Evolutionary conservation across 2,113 vertebrate genomes (phyloP), one percentile per base, ranked within the genome.

Genomic region (Talpa occidentalis): DNA sequence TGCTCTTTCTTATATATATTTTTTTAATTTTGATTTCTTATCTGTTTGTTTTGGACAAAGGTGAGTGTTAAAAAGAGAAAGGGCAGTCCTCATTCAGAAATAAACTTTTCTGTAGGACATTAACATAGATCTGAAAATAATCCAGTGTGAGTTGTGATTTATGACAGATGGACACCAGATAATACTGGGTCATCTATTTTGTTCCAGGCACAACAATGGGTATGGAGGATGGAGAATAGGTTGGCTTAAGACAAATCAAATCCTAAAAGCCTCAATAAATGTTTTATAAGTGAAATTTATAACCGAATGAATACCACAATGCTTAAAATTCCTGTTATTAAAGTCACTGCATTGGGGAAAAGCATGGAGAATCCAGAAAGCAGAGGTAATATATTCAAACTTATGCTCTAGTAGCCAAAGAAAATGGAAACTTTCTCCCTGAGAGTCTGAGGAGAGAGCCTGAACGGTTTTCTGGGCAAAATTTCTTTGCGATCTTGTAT

Each of bases 211-310:
- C 82, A 95, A 94, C 70, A 91, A 70, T 83, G 49, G 82, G 73
- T 44, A 74, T 77, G 19, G 90, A 76, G 73, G 59, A 91, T 9
- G 86, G 54, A 92, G 76, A 97, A 82, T n/a, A 88, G 86, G 28
- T 93, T 92, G 92, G 72, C 92, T 95, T 93, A 96, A 97, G 97
- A 93, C 96, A 96, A 95, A 92, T 94, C 92, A 97, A 97, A 89
- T 91, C 88, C 56, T 37, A 19, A 95, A 94, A 96, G 94, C 86
- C 81, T 96, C 96, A 93, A 94, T 94, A 95, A 91, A 96, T 95
- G 94, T 89, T 97, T 97, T 94, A 94, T 91, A 95, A 95, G 82
- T 88, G 78, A 96, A 97, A 88, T 86, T 92, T 94, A 95, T 94
- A 92, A 95, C 88, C 24, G 78, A 91, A 93, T 87, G 79, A 93